phyloP scores from a whole-genome alignment of 2,113 vertebrate genomes.

The Hyperoodon ampullatus region DNA sequence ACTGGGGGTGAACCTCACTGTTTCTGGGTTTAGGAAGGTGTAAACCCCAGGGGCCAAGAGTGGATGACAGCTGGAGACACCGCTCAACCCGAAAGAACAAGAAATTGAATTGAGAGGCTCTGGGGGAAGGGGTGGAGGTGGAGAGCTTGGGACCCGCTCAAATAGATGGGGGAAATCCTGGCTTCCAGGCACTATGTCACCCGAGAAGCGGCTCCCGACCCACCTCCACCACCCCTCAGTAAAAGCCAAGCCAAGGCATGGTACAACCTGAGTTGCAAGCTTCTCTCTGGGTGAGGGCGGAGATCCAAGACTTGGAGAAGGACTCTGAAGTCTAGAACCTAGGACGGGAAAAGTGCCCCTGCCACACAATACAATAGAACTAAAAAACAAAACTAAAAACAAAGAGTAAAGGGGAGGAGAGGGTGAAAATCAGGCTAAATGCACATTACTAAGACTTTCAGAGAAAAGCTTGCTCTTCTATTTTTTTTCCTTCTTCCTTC shows the following conservation, averaged over 20 bases:
- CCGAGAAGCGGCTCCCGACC: rapidly evolving
- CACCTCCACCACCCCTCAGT: rapidly evolving
- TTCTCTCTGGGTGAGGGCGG: rapidly evolving
- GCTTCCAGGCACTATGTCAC: not conserved
- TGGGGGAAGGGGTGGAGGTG: rapidly evolving
- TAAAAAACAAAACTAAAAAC: not conserved
- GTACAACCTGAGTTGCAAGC: not conserved
- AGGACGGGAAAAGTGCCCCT: not conserved
- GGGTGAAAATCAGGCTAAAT: not conserved
- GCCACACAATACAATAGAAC: not conserved
- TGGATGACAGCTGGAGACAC: not conserved
- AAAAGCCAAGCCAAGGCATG: not conserved
- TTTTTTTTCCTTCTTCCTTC: rapidly evolving
- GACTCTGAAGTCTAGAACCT: not conserved
- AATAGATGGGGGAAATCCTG: not conserved
- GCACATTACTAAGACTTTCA: not conserved
- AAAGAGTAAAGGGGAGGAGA: not conserved
- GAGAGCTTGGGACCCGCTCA: not conserved
- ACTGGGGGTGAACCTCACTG: not conserved
- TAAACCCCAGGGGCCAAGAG: not conserved
- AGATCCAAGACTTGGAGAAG: not conserved
- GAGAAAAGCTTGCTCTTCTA: not conserved
- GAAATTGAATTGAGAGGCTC: not conserved
- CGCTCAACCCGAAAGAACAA: not conserved
- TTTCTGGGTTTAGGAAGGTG: not conserved